A percentile compares a stretch with the other conserved stretches of the same genome.
These are phyloP conservation scores for Hemiscyllium ocellatum DNA, from an alignment of 2,113 vertebrate genomes.

Conservation along the genomic window DNA sequence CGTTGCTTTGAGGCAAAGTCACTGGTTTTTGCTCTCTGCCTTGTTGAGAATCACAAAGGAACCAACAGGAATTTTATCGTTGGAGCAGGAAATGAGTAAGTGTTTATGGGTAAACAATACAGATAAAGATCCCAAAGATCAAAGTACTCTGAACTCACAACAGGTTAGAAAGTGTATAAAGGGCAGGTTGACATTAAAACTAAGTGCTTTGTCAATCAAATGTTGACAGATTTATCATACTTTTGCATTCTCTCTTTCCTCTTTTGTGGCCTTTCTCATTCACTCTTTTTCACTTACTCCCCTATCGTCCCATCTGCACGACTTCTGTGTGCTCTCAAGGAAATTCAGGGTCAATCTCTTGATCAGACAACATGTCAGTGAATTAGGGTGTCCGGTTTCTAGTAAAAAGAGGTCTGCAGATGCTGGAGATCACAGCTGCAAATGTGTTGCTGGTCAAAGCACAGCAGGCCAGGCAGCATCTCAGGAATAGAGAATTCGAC, in stretches of 20 bases:
- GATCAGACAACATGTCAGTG: neutral
- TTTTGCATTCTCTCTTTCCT: neutral
- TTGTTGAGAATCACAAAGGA: constrained; percentile 50
- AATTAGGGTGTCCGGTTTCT: neutral
- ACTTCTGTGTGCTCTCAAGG: neutral
- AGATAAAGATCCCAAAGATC: neutral
- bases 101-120: neutral
- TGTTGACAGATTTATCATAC: neutral
- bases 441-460: too few species aligned
- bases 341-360: neutral
- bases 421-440: too few species aligned
- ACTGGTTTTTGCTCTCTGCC: constrained; percentile 55
- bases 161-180: neutral
- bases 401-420: too few species aligned
- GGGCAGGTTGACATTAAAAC: neutral
- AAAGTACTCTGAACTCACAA: neutral
- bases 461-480: too few species aligned
- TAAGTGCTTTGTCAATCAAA: neutral
- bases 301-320: neutral
- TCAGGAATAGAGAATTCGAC: too few species aligned
- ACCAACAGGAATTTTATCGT: constrained; percentile 51
- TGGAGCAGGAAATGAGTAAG: constrained; percentile 50
- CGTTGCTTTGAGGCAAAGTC: constrained; percentile 48
- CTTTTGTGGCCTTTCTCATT: neutral
- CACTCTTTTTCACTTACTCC: neutral